Evolutionary conservation across 2,797 vertebrate species (phyloP), one percentile per base, ranked within the genome.

Genomic region (Syngnathus acus): DNA sequence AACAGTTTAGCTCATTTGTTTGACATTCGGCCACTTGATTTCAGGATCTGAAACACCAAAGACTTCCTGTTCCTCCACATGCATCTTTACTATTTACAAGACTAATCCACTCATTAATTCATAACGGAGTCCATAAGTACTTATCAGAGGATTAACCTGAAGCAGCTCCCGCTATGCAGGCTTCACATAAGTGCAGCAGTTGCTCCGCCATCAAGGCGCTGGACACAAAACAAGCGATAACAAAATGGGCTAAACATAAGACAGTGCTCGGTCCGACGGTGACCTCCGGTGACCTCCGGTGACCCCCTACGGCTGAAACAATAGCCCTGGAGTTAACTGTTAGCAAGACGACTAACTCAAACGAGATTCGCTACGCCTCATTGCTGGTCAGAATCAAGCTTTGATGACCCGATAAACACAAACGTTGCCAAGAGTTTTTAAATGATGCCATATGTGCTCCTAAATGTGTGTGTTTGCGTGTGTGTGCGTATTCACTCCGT

Each of bases 321-420:
- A 82, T 76, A 83, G 71, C 74, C 9, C 3, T n/a, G 61, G 70
- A 73, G 63, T 76, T 64, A 75, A 84, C 82, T 68, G 72, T 72
- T 74, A 73, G 76, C 72, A 42, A 77, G 85, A 81, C 70, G 60
- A 72, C 73, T 80, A 84, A 86, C 82, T 84, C 69, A 76, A 81
- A 72, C 67, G 0, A 47, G 51, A 68, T 67, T 38, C 45, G n/a
- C 57, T 60, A 65, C 68, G 73, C 69, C 57, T 66, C 66, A 59
- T 71, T 75, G 67, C 72, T 51, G 54, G 65, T 69, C 68, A 73
- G 75, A 65, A 78, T 64, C 61, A 61, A 73, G 74, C 74, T 86
- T 88, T 86, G 86, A 82, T 86, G 85, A 83, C 69, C 73, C 11
- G 73, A 78, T 86, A 83, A 88, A 87, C 84, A 85, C 70, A 82